Percentiles rank a stretch among this genome's conserved stretches.
phyloP scores from a whole-genome alignment of 2,888 invertebrate species.

The Cartodere bifasciata region DNA sequence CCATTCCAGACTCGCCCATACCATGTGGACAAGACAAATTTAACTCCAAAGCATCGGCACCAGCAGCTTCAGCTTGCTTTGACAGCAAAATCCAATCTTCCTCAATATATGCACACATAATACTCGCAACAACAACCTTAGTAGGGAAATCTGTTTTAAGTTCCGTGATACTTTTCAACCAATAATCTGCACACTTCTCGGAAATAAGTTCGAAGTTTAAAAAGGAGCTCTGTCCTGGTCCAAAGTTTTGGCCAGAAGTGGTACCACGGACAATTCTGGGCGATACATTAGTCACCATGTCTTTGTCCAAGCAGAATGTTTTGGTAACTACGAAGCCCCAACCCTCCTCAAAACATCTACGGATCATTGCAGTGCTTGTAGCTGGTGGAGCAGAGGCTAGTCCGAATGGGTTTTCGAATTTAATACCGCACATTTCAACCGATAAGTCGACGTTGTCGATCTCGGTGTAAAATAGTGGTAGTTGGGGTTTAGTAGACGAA shows the following conservation, averaged over 20 bases:
- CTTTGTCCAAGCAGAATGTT: constrained; percentile 91
- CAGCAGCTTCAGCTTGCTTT: constrained; percentile 61
- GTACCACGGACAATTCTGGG: constrained; percentile 91
- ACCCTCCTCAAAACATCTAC: constrained; percentile 87
- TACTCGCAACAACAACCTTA: constrained; percentile 86
- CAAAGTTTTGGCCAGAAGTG: constrained; percentile 82
- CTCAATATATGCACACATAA: constrained; percentile 83
- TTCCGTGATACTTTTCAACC: constrained; percentile 80
- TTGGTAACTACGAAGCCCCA: constrained; percentile 98
- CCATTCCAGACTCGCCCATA: constrained; percentile 98
- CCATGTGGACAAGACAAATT: constrained; percentile 98
- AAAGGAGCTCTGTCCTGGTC: constrained; percentile 94
- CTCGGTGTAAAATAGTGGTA: constrained; percentile 86
- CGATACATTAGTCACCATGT: constrained; percentile 91
- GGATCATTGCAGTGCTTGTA: constrained; percentile 88
- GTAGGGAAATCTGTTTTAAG: constrained; percentile 84
- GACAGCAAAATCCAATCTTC: constrained; percentile 82
- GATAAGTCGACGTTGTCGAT: constrained; percentile 91
- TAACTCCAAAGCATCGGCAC: constrained; percentile 89
- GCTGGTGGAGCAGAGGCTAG: constrained; percentile 95
- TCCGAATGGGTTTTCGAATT: constrained; percentile 94
- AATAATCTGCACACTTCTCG: constrained; percentile 89
- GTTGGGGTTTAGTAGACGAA: constrained; percentile 50
- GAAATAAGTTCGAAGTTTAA: constrained; percentile 97
- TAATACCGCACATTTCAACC: constrained; percentile 83